Conservation (phyloP, 2,113 vertebrate genomes). For the Panthera uncia region DNA sequence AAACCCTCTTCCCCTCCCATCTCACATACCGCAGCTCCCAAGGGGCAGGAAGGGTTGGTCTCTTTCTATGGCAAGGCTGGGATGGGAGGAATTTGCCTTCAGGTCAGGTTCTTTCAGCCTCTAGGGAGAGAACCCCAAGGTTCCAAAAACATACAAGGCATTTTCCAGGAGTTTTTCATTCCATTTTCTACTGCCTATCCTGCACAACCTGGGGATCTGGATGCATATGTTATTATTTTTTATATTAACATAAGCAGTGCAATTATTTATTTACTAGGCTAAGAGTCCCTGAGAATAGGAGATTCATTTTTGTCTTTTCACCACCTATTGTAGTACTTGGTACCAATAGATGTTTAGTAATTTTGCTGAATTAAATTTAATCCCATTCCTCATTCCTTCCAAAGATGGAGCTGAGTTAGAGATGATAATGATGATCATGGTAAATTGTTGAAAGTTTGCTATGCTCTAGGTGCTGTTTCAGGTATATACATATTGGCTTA, state of each 20-base stretch:
- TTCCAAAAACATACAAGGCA: not conserved
- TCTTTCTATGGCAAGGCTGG: not conserved
- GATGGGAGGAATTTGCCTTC: not conserved
- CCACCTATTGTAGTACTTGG: not conserved
- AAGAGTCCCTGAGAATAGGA: not conserved
- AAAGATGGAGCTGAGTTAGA: not conserved
- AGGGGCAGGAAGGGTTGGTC: not conserved
- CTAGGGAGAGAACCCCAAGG: not conserved
- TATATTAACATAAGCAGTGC: not conserved
- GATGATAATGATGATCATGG: not conserved
- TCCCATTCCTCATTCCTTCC: not conserved
- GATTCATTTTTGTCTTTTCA: not conserved
- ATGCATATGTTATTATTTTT: not conserved
- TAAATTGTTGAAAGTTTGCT: not conserved
- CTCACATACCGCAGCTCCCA: not conserved
- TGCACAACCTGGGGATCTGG: not conserved
- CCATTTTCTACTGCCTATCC: not conserved
- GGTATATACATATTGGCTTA: not conserved
- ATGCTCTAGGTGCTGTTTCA: not conserved
- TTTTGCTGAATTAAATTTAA: constrained; percentile 30
- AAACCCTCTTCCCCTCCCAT: not conserved
- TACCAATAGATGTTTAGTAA: not conserved
- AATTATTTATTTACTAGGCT: not conserved
- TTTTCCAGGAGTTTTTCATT: not conserved
- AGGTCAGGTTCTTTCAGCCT: not conserved